Base-by-base conservation (phyloP, 1,140 invertebrate species). In the Achroia grisella region DNA sequence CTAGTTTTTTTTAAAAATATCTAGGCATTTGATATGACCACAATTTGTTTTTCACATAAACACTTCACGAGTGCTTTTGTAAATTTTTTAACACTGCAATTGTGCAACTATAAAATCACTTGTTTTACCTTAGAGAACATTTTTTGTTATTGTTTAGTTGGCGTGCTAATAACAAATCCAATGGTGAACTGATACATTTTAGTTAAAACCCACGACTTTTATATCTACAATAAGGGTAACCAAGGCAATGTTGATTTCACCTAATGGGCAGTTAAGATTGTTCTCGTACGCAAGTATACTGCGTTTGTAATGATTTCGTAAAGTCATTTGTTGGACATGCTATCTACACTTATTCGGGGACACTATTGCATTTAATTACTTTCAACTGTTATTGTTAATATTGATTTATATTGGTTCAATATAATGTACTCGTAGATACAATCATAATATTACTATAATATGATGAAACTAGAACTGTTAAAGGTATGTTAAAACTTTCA, bases 161-260 rank as follows among this genome's bases (percentile, higher is more conserved):
- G 47, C 53, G 47, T 52, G 50, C 28, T 57, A 44, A 47, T 48
- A 32, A 34, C 46, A 32, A 48, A 48, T 35, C 33, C 39, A 48
- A 15, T 35, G 36, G 23, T 10, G 14, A 37, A 48, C 46, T 48
- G 46, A 48, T 48, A 48, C 46, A 35, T 30, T 32, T 42, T 36
- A 14, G 17, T 13, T 15, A 33, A 41, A 48, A 40, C 23, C 10
- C 27, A 23, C 37, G 31, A 35, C 46, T 48, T 48, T 48, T 48
- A 48, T 48, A 48, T 33, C 12, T 28, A 35, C 33, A 17, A 44
- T 35, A 44, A 44, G 32, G 32, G 43, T 35, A 44, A 31, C 41
- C 46, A 48, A 48, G 46, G 46, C 39, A 48, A 48, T 41, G 41
- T 40, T 35, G 46, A 41, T 48, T 48, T 48, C 46, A 48, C 46